Conservation (phyloP, 2,888 invertebrate species). For the Thereva nobilitata region DNA sequence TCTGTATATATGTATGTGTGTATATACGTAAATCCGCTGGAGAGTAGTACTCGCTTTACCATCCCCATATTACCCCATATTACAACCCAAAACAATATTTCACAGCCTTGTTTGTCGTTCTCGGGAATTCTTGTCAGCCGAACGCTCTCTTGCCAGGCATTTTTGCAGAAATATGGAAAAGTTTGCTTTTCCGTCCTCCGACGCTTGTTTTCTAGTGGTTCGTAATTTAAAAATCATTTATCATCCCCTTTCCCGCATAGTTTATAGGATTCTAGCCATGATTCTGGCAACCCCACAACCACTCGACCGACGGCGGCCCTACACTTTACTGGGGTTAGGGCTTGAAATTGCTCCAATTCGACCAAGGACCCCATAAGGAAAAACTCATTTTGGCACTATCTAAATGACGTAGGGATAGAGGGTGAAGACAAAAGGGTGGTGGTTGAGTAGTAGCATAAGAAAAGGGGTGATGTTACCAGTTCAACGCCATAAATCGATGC, state of each 20-base stretch:
- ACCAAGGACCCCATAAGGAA: neutral
- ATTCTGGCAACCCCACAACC: neutral
- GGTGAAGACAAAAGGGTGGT: neutral
- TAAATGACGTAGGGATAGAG: neutral
- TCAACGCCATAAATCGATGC: constrained; percentile 20
- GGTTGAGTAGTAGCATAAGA: too few species aligned
- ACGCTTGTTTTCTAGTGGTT: constrained; percentile 25
- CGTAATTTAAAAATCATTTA: constrained; percentile 34
- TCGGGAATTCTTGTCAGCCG: neutral
- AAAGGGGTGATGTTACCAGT: neutral
- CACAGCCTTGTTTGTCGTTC: constrained; percentile 18
- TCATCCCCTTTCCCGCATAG: constrained; percentile 13
- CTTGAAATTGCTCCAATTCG: constrained; percentile 12
- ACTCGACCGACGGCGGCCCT: neutral
- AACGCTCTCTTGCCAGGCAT: neutral
- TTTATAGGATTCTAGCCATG: neutral
- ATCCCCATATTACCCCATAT: too few species aligned
- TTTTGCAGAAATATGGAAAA: neutral
- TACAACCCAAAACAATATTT: constrained; percentile 3
- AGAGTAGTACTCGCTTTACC: too few species aligned
- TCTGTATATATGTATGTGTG: too few species aligned
- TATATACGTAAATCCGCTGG: too few species aligned
- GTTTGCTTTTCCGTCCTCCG: constrained; percentile 2
- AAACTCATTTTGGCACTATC: constrained; percentile 22
- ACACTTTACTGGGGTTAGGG: too few species aligned